phyloP scores from a whole-genome alignment of 2,113 vertebrate genomes.

The Dipodomys merriami region DNA sequence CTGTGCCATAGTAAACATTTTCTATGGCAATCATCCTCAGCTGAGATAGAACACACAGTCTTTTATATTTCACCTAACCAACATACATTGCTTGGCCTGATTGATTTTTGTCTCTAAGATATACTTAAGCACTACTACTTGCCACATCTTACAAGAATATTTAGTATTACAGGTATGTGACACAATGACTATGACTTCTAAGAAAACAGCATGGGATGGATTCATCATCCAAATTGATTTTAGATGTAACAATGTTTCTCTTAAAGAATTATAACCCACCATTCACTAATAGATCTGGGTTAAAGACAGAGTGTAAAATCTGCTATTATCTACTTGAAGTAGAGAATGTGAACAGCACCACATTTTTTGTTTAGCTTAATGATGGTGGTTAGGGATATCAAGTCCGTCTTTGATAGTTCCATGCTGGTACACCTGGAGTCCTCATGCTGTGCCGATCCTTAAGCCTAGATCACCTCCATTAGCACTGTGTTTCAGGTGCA shows the following conservation, averaged over 20 bases:
- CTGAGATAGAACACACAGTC: slow-evolving; percentile 65
- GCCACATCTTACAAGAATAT: slow-evolving; percentile 56
- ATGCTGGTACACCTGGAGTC: background rate
- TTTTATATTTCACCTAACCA: slow-evolving; percentile 66
- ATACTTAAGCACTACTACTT: slow-evolving; percentile 11
- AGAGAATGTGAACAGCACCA: background rate
- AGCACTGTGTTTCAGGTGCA: background rate
- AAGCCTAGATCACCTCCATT: background rate
- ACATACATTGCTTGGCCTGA: slow-evolving; percentile 18
- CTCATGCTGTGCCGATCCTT: background rate
- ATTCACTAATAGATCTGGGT: background rate
- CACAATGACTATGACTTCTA: background rate
- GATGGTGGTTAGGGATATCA: background rate
- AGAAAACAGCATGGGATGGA: slow-evolving; percentile 24
- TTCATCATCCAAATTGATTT: background rate
- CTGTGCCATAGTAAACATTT: slow-evolving; percentile 77
- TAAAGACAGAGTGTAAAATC: background rate
- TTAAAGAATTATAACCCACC: background rate
- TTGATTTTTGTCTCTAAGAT: slow-evolving; percentile 45
- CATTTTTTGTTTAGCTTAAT: background rate
- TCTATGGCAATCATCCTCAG: slow-evolving; percentile 64
- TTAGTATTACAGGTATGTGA: slow-evolving; percentile 5
- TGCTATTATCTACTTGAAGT: background rate
- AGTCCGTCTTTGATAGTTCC: background rate
- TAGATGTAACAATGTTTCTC: background rate